Conservation (phyloP, 2,888 invertebrate genomes). For the Orchestes rusci region DNA sequence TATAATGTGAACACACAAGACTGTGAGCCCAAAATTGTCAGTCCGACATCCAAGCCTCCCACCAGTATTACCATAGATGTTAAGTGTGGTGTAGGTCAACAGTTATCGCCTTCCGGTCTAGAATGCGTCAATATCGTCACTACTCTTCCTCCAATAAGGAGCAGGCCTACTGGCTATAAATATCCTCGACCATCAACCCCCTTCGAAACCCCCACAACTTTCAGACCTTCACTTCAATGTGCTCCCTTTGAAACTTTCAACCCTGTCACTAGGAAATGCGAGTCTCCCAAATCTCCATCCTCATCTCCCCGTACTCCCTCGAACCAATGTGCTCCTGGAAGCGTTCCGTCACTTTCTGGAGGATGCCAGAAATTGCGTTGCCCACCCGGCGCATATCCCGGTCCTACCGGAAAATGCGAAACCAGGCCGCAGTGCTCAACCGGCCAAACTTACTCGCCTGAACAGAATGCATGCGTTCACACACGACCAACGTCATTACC, state of each 20-base stretch:
- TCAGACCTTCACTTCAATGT: too few relatives aligned
- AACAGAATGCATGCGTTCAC: constrained; percentile 26
- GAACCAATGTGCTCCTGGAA: constrained; percentile 23
- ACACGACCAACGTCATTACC: constrained; percentile 15
- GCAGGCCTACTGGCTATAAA: constrained; percentile 14
- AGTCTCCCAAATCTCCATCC: constrained; percentile 12
- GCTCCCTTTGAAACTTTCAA: too few relatives aligned
- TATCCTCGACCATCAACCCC: constrained; percentile 21
- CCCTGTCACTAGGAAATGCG: constrained; percentile 24
- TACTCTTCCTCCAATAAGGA: not conserved
- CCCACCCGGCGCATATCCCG: too few relatives aligned
- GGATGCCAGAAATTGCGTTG: constrained; percentile 21
- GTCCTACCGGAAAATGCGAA: constrained; percentile 24
- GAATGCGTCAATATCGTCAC: not conserved
- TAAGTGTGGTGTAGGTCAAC: not conserved
- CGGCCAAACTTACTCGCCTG: constrained; percentile 26
- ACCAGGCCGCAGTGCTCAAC: constrained; percentile 20
- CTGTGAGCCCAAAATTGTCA: constrained; percentile 8
- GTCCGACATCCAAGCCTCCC: not conserved
- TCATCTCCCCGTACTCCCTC: not conserved
- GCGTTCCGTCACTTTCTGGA: constrained; percentile 21
- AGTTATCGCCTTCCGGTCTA: not conserved
- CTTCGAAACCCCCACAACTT: constrained; percentile 4
- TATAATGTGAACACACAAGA: constrained; percentile 11
- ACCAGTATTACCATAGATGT: not conserved